Evolutionary conservation across 2,797 vertebrate species (phyloP).

Genomic region (Sebastes cheni): DNA sequence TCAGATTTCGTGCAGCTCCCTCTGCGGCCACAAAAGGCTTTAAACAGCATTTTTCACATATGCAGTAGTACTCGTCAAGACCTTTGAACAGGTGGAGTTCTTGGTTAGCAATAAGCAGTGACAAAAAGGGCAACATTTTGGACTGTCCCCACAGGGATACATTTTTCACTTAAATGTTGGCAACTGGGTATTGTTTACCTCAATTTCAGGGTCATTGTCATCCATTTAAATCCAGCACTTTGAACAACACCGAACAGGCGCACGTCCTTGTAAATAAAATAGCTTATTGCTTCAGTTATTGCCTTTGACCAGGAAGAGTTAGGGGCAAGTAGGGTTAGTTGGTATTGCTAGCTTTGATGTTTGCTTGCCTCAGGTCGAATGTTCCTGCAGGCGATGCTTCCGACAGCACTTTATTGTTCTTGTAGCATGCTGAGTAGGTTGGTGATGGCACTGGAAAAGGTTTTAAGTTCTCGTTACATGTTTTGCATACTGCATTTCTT

Average conservation of each 20-base stretch:
- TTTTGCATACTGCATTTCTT: neutral
- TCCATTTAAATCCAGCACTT: slow-evolving; percentile 33
- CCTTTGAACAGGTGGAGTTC: neutral
- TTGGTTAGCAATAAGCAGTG: neutral
- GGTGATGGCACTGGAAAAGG: neutral
- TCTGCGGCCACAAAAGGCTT: neutral
- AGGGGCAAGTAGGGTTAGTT: neutral
- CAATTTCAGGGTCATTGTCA: slow-evolving; percentile 24
- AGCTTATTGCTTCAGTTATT: slow-evolving; percentile 34
- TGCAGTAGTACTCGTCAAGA: neutral
- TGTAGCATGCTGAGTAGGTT: neutral
- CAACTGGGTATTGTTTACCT: slow-evolving; percentile 26
- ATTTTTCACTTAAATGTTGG: slow-evolving; percentile 10
- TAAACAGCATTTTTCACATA: neutral
- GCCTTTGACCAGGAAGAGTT: slow-evolving; percentile 24
- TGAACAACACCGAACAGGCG: slow-evolving; percentile 10
- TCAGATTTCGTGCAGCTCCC: neutral
- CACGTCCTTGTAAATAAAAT: slow-evolving; percentile 52
- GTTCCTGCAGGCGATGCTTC: neutral
- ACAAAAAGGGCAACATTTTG: neutral
- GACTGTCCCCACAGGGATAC: neutral
- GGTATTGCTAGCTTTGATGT: neutral
- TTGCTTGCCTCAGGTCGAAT: neutral
- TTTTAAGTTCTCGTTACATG: neutral
- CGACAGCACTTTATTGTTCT: neutral